phyloP scores from a whole-genome alignment of 1,140 invertebrate genomes.

The Pantala flavescens region DNA sequence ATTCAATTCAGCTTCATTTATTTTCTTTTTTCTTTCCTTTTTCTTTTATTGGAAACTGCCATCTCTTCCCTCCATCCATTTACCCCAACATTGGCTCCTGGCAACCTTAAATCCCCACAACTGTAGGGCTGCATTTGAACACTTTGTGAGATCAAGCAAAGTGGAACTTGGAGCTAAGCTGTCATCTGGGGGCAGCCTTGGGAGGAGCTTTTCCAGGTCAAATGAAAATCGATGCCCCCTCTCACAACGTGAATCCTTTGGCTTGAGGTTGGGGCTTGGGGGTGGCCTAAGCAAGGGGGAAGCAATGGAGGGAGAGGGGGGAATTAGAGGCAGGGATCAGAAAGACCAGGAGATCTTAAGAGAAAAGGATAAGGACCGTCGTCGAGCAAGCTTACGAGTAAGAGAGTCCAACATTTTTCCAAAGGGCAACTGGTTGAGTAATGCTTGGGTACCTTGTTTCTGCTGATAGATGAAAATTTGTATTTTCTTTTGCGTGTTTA shows the following conservation, averaged over 20 bases:
- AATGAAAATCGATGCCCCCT: constrained; percentile 23
- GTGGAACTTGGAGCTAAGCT: constrained; percentile 37
- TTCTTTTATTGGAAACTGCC: constrained; percentile 9
- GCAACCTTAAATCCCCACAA: constrained; percentile 31
- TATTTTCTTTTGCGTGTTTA: not conserved
- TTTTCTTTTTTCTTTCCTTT: constrained; percentile 8
- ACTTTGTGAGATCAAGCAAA: constrained; percentile 43
- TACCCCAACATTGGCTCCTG: not conserved
- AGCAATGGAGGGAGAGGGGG: not conserved
- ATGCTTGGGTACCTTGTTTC: not conserved
- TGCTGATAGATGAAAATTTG: not conserved
- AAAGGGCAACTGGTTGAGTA: not conserved
- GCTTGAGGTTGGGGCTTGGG: constrained; percentile 19
- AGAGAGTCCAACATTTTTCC: constrained; percentile 26
- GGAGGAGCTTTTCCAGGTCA: constrained; percentile 38
- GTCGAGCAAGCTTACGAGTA: constrained; percentile 39
- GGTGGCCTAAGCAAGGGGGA: not conserved
- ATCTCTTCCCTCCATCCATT: not conserved
- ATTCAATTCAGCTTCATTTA: constrained; percentile 3
- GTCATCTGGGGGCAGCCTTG: constrained; percentile 39
- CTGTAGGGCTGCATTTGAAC: constrained; percentile 49
- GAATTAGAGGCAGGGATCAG: not conserved
- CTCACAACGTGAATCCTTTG: not conserved
- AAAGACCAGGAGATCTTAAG: not conserved
- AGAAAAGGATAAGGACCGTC: constrained; percentile 32